Conservation (phyloP, 2,113 vertebrate genomes). For the Siphamia tubifer region DNA sequence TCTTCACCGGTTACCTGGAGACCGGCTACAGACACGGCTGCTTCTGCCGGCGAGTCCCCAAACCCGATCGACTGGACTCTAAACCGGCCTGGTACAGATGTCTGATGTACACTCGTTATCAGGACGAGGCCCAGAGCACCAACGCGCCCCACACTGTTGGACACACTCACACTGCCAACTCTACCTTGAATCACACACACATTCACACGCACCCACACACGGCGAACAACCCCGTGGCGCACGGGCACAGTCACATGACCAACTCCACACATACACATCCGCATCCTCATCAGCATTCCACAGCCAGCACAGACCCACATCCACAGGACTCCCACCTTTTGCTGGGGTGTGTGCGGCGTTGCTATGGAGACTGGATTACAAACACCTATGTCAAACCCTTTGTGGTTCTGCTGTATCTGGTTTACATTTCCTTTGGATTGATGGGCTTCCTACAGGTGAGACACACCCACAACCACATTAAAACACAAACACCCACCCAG, state of each 20-base stretch:
- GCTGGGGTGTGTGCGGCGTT: conserved; percentile 95
- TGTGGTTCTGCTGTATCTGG: conserved; percentile 98
- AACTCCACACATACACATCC: conserved; percentile 41
- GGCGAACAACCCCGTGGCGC: background rate
- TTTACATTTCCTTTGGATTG: conserved; percentile 99
- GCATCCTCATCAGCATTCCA: background rate
- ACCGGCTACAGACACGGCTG: conserved; percentile 98
- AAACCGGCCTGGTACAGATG: conserved; percentile 97
- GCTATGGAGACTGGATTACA: conserved; percentile 99
- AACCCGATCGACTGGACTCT: conserved; percentile 91
- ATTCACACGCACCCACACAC: conserved; percentile 10
- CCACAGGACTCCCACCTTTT: conserved; percentile 94
- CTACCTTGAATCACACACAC: background rate
- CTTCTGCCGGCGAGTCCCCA: conserved; percentile 96
- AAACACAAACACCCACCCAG: background rate
- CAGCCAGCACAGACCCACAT: conserved; percentile 80
- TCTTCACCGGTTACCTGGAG: conserved; percentile 98
- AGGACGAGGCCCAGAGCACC: conserved; percentile 79
- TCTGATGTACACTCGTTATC: conserved; percentile 95
- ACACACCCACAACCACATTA: background rate
- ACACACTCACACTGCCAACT: background rate
- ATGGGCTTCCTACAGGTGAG: conserved; percentile 99
- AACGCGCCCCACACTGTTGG: conserved; percentile 28
- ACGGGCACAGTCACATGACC: conserved; percentile 18
- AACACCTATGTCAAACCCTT: conserved; percentile 99